Base-by-base conservation (phyloP, 2,888 invertebrate species). In the Acleris holmiana region DNA sequence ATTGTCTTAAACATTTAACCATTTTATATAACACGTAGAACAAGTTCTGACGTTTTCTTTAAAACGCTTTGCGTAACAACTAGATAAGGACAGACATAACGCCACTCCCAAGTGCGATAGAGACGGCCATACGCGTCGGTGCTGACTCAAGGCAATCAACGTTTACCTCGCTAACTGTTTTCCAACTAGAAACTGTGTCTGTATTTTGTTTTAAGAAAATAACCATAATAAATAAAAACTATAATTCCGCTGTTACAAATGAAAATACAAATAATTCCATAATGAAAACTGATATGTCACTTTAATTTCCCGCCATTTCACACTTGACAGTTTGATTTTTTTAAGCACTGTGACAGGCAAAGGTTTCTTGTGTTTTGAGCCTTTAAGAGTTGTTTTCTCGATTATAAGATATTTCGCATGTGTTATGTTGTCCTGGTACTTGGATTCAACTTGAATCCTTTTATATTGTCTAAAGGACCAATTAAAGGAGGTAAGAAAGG, bases 121-220 rank as follows among this genome's bases (percentile, higher is more conserved):
- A 71, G 85, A 86, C 55, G 59, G 75, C 68, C 46, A 58, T 15
- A 58, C 47, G 66, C 69, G 73, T 72, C 76, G 76, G 77, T 79
- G 80, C 74, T 77, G 78, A 80, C 80, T 91, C 91, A 91, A 91
- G 91, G 91, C 79, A 86, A 91, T 80, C 91, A 82, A 91, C 91
- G 91, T 89, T 90, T 89, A 87, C 89, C 83, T 77, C 69, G 66
- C 63, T 72, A 76, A 76, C 75, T 78, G 86, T 82, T 86, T 89
- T 89, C 87, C 88, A 86, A 71, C 77, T 75, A 73, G 70, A 73
- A 73, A 73, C 83, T 67, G 80, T 76, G 82, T 69, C 51, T 66
- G 48, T 64, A 48, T 69, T 66, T 62, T 66, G 53, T 50, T 69
- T 63, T 60, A 56, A 55, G 23, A n/a, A 48, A 21, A 48, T 51